Evolutionary conservation across 2,888 invertebrate species (phyloP).

Genomic region (Cheilosia soror): DNA sequence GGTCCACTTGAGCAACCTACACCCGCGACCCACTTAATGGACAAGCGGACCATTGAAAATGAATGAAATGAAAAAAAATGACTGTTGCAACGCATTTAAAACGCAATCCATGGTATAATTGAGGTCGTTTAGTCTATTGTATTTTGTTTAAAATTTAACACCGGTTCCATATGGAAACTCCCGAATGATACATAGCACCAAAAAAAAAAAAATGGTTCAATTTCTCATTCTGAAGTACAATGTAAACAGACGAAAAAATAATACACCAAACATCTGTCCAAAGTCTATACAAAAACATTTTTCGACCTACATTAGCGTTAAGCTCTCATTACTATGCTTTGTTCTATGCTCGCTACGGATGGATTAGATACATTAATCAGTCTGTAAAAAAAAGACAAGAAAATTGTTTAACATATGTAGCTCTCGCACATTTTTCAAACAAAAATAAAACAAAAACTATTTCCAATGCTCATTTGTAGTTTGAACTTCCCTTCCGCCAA

Average conservation of each 20-base stretch:
- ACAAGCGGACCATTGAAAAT: too few species aligned
- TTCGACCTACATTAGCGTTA: constrained; percentile 61
- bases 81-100: constrained; percentile 2
- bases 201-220: constrained; percentile 21
- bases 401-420: not conserved
- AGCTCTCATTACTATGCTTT: constrained; percentile 58
- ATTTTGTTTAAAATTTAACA: constrained; percentile 28
- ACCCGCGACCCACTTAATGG: too few species aligned
- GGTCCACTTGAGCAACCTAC: too few species aligned
- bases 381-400: not conserved
- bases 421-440: constrained; percentile 17
- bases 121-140: constrained; percentile 52
- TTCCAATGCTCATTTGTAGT: constrained; percentile 1
- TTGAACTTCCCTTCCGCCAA: constrained; percentile 59
- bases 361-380: constrained; percentile 9
- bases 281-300: constrained; percentile 46
- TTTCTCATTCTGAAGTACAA: constrained; percentile 39
- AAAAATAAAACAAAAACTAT: not conserved
- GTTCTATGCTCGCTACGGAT: constrained; percentile 11
- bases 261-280: constrained; percentile 55
- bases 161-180: constrained; percentile 5
- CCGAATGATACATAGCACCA: not conserved
- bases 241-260: constrained; percentile 36
- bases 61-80: too few species aligned
- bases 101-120: constrained; percentile 28